Base-by-base conservation (phyloP, 2,113 vertebrate species). In the Seriola dumerili region DNA sequence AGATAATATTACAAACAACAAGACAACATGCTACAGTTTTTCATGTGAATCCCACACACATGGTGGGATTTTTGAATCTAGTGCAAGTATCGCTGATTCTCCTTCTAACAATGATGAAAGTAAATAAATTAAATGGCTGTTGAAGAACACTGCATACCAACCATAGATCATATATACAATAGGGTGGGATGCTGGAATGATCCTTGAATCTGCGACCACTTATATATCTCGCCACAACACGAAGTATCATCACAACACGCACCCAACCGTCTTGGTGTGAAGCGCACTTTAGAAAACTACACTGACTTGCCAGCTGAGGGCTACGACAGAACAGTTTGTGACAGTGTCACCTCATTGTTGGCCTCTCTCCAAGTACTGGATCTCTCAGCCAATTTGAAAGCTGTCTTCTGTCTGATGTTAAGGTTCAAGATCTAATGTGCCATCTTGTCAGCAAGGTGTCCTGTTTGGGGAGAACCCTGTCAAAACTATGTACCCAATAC, bases 321-420 rank as follows among this genome's bases (percentile, higher is more conserved):
- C 36, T 69, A 65, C 19, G 2, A 38, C 38, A 52, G 69, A 62
- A 64, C 73, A 63, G 12, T 67, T 75, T 75, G 8, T 85, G 83
- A 88, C 82, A 75, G 63, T n/a, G 77, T 48, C 85, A 71, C 72
- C 79, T 76, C 69, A 61, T 40, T 62, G 44, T 59, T 83, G 68
- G 68, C 80, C 54, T 34, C 38, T 57, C 38, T 77, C 76, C 64
- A 80, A 63, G 38, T 7, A 46, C 38, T 62, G 57, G 59, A 77
- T 79, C 54, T 62, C 69, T 80, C 52, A 84, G 77, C 61, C 80
- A 81, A 48, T 88, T 63, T 88, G 63, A 81, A 78, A 78, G 71
- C 58, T 73, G 70, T 84, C 70, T 78, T 64, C 46, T 32, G 55
- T 72, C 13, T 73, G 72, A 40, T 71, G 57, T 78, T 72, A 67